phyloP scores from a whole-genome alignment of 2,888 invertebrate species.

The Gymnoscelis rufifasciata region DNA sequence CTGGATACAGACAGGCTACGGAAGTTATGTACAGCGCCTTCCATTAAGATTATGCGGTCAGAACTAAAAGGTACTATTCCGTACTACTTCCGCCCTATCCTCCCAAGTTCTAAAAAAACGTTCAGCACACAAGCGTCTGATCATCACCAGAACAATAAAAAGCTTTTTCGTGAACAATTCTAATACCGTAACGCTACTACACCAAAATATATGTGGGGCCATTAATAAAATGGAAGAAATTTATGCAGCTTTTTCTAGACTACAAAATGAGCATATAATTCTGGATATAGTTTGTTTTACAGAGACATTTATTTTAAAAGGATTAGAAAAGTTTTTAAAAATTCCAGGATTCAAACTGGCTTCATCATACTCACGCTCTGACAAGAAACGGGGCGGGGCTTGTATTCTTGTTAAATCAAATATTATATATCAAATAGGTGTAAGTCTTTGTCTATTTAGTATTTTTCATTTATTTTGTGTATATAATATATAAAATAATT shows the following conservation, averaged over 20 bases:
- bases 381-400: neutral
- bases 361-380: neutral
- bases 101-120: neutral
- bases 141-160: neutral
- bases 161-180: neutral
- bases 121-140: no score
- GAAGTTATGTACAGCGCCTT: neutral
- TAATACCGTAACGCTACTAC: neutral
- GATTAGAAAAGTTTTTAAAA: neutral
- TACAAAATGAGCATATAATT: neutral
- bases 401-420: neutral
- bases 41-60: no score
- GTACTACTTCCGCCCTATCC: neutral
- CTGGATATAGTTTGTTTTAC: neutral
- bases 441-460: no score
- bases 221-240: neutral
- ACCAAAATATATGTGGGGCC: constrained; percentile 1
- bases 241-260: neutral
- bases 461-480: no score
- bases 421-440: neutral
- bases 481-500: no score
- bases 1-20: neutral
- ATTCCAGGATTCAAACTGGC: neutral
- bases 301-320: neutral
- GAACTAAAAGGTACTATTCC: neutral